Evolutionary conservation across 2,797 vertebrate species (phyloP).

Genomic region (Peromyscus nudipes): DNA sequence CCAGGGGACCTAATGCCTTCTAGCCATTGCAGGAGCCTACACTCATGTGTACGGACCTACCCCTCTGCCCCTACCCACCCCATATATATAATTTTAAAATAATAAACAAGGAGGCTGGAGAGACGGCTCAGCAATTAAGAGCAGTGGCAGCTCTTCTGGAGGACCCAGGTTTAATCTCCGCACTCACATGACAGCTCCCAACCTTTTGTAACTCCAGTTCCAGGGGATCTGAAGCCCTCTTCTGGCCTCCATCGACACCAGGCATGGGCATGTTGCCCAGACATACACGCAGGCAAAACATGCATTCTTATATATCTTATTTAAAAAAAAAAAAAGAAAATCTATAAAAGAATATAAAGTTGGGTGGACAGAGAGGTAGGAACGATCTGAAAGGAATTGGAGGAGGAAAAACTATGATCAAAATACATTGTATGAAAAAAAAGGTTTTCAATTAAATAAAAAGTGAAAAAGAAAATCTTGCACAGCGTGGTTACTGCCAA

Average conservation of each 20-base stretch:
- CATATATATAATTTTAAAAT: background rate
- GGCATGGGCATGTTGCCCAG: background rate
- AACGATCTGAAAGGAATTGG: background rate
- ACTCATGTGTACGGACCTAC: background rate
- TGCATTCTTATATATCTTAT: background rate
- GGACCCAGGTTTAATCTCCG: background rate
- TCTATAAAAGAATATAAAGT: background rate
- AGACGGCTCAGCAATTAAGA: background rate
- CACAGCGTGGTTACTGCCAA: background rate
- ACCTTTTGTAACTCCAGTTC: background rate
- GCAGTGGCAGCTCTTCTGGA: background rate
- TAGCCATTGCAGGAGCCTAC: background rate
- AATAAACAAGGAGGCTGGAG: background rate
- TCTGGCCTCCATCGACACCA: background rate
- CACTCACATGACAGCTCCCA: too few relatives aligned
- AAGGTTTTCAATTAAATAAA: background rate
- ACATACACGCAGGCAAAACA: background rate
- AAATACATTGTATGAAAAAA: background rate
- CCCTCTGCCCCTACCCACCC: rapidly evolving
- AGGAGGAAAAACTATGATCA: background rate
- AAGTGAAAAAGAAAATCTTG: background rate
- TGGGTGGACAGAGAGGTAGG: background rate
- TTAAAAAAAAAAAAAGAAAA: background rate
- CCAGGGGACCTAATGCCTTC: background rate
- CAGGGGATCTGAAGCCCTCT: background rate